Conservation (phyloP, 92 coral and sea anemone species). For the Actinernus sp. region DNA sequence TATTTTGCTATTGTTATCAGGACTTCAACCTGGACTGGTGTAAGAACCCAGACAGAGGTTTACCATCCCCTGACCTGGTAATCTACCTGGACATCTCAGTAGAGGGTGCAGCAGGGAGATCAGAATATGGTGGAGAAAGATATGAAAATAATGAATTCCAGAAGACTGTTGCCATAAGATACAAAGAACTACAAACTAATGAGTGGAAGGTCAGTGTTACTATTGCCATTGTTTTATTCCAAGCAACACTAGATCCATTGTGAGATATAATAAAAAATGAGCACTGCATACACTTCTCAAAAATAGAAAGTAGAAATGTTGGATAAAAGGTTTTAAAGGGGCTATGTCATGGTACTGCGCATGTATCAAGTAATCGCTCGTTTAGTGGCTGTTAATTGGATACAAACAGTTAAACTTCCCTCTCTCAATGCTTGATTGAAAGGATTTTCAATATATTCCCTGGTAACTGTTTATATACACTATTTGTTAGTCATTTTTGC, state of each 20-base stretch:
- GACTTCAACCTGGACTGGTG: conserved; percentile 92
- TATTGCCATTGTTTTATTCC: too few species aligned
- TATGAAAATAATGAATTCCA: conserved; percentile 92
- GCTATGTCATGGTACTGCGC: too few species aligned
- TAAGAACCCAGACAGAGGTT: conserved; percentile 90
- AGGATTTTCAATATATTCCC: too few species aligned
- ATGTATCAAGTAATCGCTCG: too few species aligned
- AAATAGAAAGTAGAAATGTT: too few species aligned
- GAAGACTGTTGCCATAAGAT: conserved; percentile 67
- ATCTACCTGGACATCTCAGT: conserved; percentile 85
- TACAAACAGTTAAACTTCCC: too few species aligned
- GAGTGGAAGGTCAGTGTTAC: conserved; percentile 83
- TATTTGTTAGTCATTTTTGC: too few species aligned
- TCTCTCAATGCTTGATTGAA: too few species aligned
- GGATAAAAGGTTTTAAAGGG: too few species aligned
- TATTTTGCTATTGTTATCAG: too few species aligned
- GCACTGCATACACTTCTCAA: background rate
- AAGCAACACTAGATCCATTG: background rate
- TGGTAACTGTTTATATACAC: too few species aligned
- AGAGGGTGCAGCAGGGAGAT: conserved; percentile 76
- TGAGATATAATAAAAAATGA: background rate
- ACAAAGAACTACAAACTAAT: conserved; percentile 52
- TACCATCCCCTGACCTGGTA: conserved; percentile 90
- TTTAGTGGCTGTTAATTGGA: too few species aligned
- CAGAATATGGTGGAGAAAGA: conserved; percentile 89